Base-by-base conservation (phyloP, 2,888 invertebrate genomes). In the Linnaemya tessellans region DNA sequence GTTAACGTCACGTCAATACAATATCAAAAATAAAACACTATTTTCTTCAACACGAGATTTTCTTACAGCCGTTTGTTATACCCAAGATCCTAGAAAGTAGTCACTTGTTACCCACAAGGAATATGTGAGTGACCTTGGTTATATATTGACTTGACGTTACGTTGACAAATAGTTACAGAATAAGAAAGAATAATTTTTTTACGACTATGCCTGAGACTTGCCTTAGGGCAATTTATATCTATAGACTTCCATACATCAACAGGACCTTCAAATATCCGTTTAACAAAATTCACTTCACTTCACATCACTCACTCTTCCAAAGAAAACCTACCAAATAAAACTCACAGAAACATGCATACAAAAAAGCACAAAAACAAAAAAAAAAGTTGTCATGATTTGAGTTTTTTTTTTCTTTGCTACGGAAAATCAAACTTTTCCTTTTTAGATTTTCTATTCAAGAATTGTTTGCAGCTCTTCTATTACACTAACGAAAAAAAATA, bases 341-440 rank as follows among this genome's bases (percentile, higher is more conserved):
- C 22, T n/a, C n/a, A 58, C n/a, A 49, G 10, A 65, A 22, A 43
- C 13, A 35, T 18, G 3, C n/a, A n/a, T 20, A 20, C 8, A 46
- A 46, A 35, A 46, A 46, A 49, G 8, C 20, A 41, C 5, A 73
- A 41, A 22, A 11, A 38, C 60, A 41, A 49, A 41, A 15, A 78
- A 58, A 65, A 82, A 82, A 78, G 64, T 78, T 82, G 65, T 58
- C 77, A 78, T 82, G 65, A 77, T 78, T 78, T 51, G 43, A 35
- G 56, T 75, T 68, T 79, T 78, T 35, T 81, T 70, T n/a, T n/a
- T n/a, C n/a, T n/a, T n/a, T n/a, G n/a, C 56, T 46, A 85, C 58
- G 67, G 68, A 64, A 67, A 58, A 67, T 20, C 49, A 67, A 81
- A 81, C 78, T 85, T 82, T 85, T 78, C 79, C 25, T 74, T 51